Percentiles rank a stretch among this genome's conserved stretches.
Evolutionary conservation across 53 echinoderm and acorn worm genomes (phyloP).

Genomic region (Patiria pectinifera): DNA sequence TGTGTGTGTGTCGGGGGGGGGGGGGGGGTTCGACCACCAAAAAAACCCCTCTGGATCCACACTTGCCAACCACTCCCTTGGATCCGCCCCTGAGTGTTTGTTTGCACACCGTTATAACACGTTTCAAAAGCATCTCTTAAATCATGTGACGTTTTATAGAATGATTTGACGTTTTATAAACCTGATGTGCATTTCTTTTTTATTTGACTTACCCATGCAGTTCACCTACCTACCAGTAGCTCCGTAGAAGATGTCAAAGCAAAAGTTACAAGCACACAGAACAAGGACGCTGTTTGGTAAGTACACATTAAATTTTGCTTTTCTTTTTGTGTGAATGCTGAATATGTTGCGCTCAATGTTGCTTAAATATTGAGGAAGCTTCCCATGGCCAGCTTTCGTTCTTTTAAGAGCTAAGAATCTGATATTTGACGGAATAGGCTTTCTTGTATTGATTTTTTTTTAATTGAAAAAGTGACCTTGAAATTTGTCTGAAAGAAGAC

Average conservation of each 20-base stretch:
- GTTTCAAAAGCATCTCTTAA: too few species aligned
- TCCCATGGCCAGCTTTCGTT: not conserved
- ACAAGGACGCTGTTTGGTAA: not conserved
- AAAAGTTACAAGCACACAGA: not conserved
- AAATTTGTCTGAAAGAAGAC: too few species aligned
- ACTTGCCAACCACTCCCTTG: too few species aligned
- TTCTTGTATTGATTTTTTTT: too few species aligned
- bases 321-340: not conserved
- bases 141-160: too few species aligned
- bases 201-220: not conserved
- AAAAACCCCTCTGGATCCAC: too few species aligned
- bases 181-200: not conserved
- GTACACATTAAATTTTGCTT: not conserved
- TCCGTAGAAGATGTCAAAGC: not conserved
- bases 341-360: not conserved
- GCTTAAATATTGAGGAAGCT: not conserved
- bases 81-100: too few species aligned
- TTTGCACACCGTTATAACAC: too few species aligned
- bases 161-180: not conserved
- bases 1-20: too few species aligned
- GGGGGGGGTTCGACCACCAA: too few species aligned
- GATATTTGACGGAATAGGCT: too few species aligned
- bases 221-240: not conserved
- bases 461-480: too few species aligned
- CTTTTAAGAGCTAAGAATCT: not conserved